Evolutionary conservation across 2,888 invertebrate species (phyloP).

Genomic region (Dichetophora obliterata): DNA sequence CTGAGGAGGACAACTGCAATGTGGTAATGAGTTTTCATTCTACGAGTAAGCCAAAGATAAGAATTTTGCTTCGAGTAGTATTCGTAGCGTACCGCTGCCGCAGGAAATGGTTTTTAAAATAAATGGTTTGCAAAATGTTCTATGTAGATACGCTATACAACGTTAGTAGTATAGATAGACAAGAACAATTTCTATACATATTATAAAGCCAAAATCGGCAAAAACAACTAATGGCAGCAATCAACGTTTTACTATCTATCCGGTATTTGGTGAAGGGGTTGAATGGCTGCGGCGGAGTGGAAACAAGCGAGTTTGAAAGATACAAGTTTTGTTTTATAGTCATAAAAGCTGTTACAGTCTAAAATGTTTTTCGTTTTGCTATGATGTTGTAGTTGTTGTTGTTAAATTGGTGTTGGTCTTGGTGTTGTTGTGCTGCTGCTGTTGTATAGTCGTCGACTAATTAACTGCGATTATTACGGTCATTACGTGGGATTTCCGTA

Average conservation of each 20-base stretch:
- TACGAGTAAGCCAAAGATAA: slow-evolving; percentile 60
- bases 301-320: not conserved
- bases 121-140: slow-evolving; percentile 14
- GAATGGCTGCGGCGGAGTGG: slow-evolving; percentile 14
- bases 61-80: slow-evolving; percentile 43
- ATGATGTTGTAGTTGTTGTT: slow-evolving; percentile 44
- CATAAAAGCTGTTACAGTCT: slow-evolving; percentile 53
- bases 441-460: slow-evolving; percentile 63
- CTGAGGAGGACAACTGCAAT: slow-evolving; percentile 50
- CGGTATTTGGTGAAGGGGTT: slow-evolving; percentile 27
- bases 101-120: slow-evolving; percentile 35
- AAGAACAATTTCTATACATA: slow-evolving; percentile 32
- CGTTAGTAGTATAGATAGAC: slow-evolving; percentile 27
- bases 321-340: slow-evolving; percentile 48
- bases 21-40: slow-evolving; percentile 64
- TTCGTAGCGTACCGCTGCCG: slow-evolving; percentile 10
- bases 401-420: slow-evolving; percentile 39
- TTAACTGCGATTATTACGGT: slow-evolving; percentile 70
- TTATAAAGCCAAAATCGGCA: slow-evolving; percentile 18
- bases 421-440: slow-evolving; percentile 41
- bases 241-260: slow-evolving; percentile 51
- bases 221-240: slow-evolving; percentile 48
- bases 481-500: slow-evolving; percentile 69
- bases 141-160: slow-evolving; percentile 19
- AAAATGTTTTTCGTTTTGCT: slow-evolving; percentile 45